These are phyloP conservation scores for Lepidochitona cinerea DNA, from an alignment of 2,888 invertebrate genomes.

Conservation along the genomic window DNA sequence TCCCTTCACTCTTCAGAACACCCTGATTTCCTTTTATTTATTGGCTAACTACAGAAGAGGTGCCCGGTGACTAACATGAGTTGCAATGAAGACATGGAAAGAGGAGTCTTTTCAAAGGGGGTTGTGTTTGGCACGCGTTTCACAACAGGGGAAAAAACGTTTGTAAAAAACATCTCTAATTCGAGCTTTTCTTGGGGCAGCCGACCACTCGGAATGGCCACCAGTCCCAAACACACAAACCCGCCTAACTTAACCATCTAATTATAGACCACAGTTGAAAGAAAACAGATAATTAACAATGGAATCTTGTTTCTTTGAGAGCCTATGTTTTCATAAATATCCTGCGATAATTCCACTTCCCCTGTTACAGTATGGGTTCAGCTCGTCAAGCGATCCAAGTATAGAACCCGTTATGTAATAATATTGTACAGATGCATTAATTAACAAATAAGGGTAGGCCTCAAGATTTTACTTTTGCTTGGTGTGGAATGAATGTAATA, in stretches of 20 bases:
- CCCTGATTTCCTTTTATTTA: constrained; percentile 1
- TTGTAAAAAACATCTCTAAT: too few species aligned
- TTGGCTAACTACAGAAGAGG: background rate
- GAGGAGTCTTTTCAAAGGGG: too few species aligned
- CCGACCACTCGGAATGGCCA: background rate
- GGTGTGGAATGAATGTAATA: too few species aligned
- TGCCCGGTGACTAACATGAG: background rate
- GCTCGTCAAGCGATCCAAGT: too few species aligned
- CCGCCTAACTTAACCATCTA: background rate
- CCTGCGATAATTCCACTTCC: too few species aligned
- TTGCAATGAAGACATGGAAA: background rate
- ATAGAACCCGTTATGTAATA: too few species aligned
- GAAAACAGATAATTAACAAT: background rate
- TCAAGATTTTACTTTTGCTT: too few species aligned
- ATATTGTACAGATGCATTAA: too few species aligned
- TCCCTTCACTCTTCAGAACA: background rate
- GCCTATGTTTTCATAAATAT: background rate
- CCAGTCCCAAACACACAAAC: background rate
- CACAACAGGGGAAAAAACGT: too few species aligned
- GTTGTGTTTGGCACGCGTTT: too few species aligned
- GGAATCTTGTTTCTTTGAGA: background rate
- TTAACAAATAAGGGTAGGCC: too few species aligned
- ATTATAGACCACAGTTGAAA: background rate
- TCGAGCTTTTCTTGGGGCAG: background rate
- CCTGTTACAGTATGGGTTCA: too few species aligned